Conservation (phyloP, 2,888 invertebrate genomes). For the Ichneumoninae sp. region DNA sequence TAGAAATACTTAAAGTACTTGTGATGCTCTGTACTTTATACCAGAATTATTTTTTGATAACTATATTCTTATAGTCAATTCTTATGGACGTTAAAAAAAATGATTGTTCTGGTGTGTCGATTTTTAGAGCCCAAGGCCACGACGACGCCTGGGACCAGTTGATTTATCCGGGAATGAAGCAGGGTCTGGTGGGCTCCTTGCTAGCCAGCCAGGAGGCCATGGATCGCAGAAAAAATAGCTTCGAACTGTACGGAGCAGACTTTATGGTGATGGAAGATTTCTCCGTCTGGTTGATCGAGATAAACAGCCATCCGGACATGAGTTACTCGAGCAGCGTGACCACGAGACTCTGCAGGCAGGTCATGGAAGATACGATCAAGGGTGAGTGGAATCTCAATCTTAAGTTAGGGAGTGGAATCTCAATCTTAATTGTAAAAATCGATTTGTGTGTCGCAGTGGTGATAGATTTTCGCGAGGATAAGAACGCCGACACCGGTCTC, state of each 20-base stretch:
- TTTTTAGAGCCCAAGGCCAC: constrained; percentile 89
- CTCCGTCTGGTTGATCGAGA: constrained; percentile 96
- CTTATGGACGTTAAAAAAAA: neutral
- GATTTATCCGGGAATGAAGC: constrained; percentile 95
- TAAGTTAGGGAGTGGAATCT: constrained; percentile 36
- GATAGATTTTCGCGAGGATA: constrained; percentile 89
- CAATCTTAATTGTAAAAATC: neutral
- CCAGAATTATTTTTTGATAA: too few species aligned
- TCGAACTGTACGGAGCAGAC: constrained; percentile 97
- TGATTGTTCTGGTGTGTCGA: neutral
- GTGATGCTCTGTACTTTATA: too few species aligned
- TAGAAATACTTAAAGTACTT: too few species aligned
- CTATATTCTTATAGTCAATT: too few species aligned
- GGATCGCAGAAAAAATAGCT: constrained; percentile 93
- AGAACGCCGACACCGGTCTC: constrained; percentile 91
- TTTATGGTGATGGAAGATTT: constrained; percentile 96
- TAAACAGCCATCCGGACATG: constrained; percentile 97
- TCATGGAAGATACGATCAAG: constrained; percentile 96
- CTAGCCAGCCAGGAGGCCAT: constrained; percentile 94
- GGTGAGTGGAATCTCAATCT: constrained; percentile 85
- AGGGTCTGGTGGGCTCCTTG: constrained; percentile 91
- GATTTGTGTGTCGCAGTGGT: constrained; percentile 86
- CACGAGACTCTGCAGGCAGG: constrained; percentile 93
- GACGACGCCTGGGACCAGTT: constrained; percentile 92
- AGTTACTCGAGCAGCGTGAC: constrained; percentile 96